Conservation (phyloP, 2,888 invertebrate species). For the Diloba caeruleocephala region DNA sequence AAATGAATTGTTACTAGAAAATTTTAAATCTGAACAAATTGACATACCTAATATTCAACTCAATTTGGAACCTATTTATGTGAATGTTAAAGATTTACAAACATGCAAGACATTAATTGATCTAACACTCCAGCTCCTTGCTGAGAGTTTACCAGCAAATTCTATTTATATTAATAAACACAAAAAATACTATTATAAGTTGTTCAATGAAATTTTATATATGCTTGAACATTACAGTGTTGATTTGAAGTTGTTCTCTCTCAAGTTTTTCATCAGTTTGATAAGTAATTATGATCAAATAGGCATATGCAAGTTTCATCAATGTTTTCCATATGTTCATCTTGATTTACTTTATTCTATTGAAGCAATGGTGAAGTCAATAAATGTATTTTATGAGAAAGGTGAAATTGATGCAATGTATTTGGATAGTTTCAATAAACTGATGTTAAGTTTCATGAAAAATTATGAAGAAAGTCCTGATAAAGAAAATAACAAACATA, state of each 20-base stretch:
- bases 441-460: slow-evolving; percentile 63
- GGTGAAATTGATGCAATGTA: slow-evolving; percentile 66
- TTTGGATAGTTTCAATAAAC: slow-evolving; percentile 67
- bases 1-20: slow-evolving; percentile 68
- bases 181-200: slow-evolving; percentile 55
- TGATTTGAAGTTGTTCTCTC: slow-evolving; percentile 73
- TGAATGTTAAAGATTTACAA: slow-evolving; percentile 69
- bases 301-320: slow-evolving; percentile 64
- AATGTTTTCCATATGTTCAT: slow-evolving; percentile 65
- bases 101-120: slow-evolving; percentile 76
- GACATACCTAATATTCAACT: slow-evolving; percentile 75
- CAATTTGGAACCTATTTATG: slow-evolving; percentile 79
- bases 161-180: slow-evolving; percentile 67
- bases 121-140: slow-evolving; percentile 73
- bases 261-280: slow-evolving; percentile 75
- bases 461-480: slow-evolving; percentile 46
- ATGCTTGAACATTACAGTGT: slow-evolving; percentile 75
- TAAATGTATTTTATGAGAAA: slow-evolving; percentile 73
- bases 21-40: slow-evolving; percentile 82
- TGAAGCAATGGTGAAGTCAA: slow-evolving; percentile 68
- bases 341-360: slow-evolving; percentile 63
- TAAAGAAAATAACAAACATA: slow-evolving; percentile 53
- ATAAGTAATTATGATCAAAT: slow-evolving; percentile 70
- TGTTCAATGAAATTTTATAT: slow-evolving; percentile 66
- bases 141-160: slow-evolving; percentile 74